A percentile compares a stretch with the other conserved stretches of the same genome.
Evolutionary conservation across 2,113 vertebrate genomes (phyloP).

Genomic region (Geococcyx californianus): DNA sequence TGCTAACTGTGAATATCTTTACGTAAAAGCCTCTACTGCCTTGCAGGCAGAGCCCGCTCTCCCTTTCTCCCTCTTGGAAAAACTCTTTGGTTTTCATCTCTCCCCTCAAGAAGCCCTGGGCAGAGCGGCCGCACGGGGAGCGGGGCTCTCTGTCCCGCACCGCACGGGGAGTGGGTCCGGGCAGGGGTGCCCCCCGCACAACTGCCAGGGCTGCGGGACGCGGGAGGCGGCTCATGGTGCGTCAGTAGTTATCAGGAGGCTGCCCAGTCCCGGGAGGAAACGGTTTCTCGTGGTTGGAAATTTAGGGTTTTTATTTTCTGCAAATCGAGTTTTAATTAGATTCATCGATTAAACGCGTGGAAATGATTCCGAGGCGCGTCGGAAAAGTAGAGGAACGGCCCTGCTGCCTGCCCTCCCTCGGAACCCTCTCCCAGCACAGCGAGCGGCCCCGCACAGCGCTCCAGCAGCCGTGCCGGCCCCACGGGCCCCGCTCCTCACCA

Average conservation of each 20-base stretch:
- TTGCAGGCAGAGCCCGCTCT: neutral
- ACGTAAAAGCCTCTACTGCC: neutral
- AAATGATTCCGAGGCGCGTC: neutral
- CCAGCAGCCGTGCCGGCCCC: neutral
- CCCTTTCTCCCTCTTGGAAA: neutral
- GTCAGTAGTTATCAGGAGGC: neutral
- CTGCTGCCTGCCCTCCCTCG: neutral
- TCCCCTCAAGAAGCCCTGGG: neutral
- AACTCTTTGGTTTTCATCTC: neutral
- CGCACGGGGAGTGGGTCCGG: too few relatives aligned
- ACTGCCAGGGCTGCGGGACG: neutral
- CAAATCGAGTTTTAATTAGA: neutral
- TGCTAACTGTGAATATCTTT: neutral
- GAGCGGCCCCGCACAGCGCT: neutral
- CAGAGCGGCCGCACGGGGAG: neutral
- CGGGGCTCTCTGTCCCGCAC: neutral
- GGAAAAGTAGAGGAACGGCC: neutral
- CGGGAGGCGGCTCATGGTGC: too few relatives aligned
- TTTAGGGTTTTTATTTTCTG: neutral
- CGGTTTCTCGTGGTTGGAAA: neutral
- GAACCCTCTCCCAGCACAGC: neutral
- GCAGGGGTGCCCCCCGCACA: too few relatives aligned
- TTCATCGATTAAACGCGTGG: neutral
- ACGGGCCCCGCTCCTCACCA: neutral
- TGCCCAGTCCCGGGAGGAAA: neutral